Conservation (phyloP, 2,888 invertebrate genomes). For the Adela reaumurella region DNA sequence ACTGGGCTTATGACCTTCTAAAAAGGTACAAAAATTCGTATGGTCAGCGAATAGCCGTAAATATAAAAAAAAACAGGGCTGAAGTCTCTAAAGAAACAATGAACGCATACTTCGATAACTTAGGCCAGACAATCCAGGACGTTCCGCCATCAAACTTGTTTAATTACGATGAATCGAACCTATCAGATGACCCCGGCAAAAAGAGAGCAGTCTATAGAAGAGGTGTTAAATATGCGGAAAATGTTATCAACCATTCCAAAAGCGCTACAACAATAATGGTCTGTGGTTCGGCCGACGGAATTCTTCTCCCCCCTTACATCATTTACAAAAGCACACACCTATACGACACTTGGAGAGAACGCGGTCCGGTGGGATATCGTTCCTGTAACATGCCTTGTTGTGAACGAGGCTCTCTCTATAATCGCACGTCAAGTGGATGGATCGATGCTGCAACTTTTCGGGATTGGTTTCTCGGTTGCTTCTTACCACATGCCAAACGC, state of each 20-base stretch:
- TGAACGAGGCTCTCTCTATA: too few relatives aligned
- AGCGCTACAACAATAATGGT: slow-evolving; percentile 18
- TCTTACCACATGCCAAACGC: too few relatives aligned
- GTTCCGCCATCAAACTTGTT: slow-evolving; percentile 10
- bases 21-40: too few relatives aligned
- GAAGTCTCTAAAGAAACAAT: too few relatives aligned
- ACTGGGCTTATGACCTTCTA: too few relatives aligned
- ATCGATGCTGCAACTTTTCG: too few relatives aligned
- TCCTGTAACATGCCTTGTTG: not conserved
- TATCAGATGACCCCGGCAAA: slow-evolving; percentile 21
- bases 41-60: too few relatives aligned
- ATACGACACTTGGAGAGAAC: slow-evolving; percentile 6
- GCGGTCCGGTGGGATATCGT: not conserved
- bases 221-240: slow-evolving; percentile 19
- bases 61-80: too few relatives aligned
- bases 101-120: too few relatives aligned
- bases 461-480: too few relatives aligned
- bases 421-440: too few relatives aligned
- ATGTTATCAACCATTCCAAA: slow-evolving; percentile 18
- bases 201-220: slow-evolving; percentile 14
- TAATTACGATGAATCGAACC: slow-evolving; percentile 19
- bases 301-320: not conserved
- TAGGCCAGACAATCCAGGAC: not conserved
- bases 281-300: slow-evolving; percentile 16
- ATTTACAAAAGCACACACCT: slow-evolving; percentile 8